phyloP scores from a whole-genome alignment of 2,113 vertebrate species.

The Archilochus colubris region DNA sequence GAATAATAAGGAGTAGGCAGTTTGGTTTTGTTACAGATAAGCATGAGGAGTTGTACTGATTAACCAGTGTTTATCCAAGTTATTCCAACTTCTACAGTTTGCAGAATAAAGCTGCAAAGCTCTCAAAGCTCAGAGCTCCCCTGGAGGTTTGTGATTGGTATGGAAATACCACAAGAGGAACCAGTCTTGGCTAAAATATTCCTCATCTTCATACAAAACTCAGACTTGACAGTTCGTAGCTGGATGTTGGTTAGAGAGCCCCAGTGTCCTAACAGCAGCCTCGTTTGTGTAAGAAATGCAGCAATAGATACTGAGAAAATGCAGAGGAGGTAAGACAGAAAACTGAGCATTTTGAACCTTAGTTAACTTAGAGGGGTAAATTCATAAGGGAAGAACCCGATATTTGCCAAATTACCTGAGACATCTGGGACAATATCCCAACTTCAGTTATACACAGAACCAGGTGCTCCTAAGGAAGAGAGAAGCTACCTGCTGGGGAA shows the following conservation, averaged over 20 bases:
- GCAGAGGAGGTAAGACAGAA: neutral
- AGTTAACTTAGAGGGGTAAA: constrained; percentile 34
- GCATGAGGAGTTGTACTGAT: neutral
- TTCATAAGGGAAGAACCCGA: constrained; percentile 12
- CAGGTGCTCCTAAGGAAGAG: constrained; percentile 42
- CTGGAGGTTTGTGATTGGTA: neutral
- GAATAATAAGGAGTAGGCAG: constrained; percentile 21
- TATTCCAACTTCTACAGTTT: constrained; percentile 21
- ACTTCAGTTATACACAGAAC: neutral
- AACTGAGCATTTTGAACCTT: constrained; percentile 38
- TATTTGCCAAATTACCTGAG: constrained; percentile 17
- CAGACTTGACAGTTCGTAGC: neutral
- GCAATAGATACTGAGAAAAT: neutral
- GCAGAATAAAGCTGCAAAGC: constrained; percentile 7
- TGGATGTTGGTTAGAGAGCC: neutral
- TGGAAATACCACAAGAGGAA: neutral
- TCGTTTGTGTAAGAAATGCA: neutral
- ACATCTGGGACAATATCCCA: neutral
- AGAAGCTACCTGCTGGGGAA: neutral
- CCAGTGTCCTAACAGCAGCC: neutral
- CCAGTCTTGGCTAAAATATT: neutral
- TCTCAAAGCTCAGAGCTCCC: neutral
- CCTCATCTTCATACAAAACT: neutral
- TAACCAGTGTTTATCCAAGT: constrained; percentile 37
- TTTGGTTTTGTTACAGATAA: constrained; percentile 38